These are phyloP conservation scores for Isaurus tuberculatus DNA, from an alignment of 92 coral and sea anemone genomes.

Conservation along the genomic window DNA sequence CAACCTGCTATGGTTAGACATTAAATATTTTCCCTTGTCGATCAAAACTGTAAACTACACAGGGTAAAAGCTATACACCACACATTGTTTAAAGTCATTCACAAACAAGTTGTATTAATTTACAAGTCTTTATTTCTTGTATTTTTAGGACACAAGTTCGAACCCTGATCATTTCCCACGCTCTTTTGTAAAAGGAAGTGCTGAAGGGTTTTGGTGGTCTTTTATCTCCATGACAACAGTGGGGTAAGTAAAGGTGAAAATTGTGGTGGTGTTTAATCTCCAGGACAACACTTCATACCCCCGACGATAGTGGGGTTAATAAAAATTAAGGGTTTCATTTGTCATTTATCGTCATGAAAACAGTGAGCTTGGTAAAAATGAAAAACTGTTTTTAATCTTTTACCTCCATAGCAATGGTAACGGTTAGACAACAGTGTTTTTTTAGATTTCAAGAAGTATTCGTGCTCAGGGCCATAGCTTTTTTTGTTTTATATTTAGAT, in stretches of 20 bases:
- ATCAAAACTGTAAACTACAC: no score
- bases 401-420: neutral
- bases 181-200: slow-evolving; percentile 74
- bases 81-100: no score
- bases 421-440: no score
- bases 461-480: no score
- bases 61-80: no score
- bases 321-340: neutral
- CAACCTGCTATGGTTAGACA: no score
- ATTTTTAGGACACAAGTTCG: slow-evolving; percentile 60
- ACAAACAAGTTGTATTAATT: no score
- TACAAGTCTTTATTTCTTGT: no score
- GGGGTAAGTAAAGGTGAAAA: slow-evolving; percentile 65
- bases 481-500: no score
- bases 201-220: slow-evolving; percentile 27
- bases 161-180: slow-evolving; percentile 78
- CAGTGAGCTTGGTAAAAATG: neutral
- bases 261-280: slow-evolving; percentile 9
- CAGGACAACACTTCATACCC: slow-evolving; percentile 48
- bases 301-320: slow-evolving; percentile 82
- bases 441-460: no score
- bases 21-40: no score
- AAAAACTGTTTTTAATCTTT: neutral
- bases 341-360: neutral
- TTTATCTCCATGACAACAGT: slow-evolving; percentile 67